phyloP scores from a whole-genome alignment of 2,797 vertebrate genomes.

The Alauda arvensis region DNA sequence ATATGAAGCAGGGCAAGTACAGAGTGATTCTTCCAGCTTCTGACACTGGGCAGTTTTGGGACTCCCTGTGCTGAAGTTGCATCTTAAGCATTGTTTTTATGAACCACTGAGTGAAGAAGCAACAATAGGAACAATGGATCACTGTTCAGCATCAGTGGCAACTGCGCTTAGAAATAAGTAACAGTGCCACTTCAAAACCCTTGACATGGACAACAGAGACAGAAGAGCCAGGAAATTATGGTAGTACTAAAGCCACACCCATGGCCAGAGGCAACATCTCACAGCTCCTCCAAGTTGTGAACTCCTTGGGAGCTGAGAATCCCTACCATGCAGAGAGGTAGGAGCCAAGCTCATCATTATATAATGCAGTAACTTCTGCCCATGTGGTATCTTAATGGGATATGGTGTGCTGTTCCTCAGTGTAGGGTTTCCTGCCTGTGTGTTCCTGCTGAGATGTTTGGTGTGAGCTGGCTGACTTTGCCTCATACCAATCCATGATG shows the following conservation, averaged over 20 bases:
- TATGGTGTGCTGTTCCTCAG: background rate
- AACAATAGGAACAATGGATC: conserved; percentile 61
- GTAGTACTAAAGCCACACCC: conserved; percentile 45
- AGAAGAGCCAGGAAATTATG: conserved; percentile 54
- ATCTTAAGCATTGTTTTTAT: conserved; percentile 57
- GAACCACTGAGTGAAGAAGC: conserved; percentile 47
- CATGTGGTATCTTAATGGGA: background rate
- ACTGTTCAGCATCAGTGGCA: conserved; percentile 59
- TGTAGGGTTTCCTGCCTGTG: background rate
- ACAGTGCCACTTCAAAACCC: conserved; percentile 48
- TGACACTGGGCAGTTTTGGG: conserved; percentile 38
- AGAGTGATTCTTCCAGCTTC: background rate
- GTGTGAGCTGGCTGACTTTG: background rate
- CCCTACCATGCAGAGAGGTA: conserved; percentile 36
- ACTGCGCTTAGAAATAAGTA: conserved; percentile 56
- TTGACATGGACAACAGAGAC: conserved; percentile 36
- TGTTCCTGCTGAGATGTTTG: conserved; percentile 18
- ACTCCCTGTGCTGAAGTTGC: conserved; percentile 53
- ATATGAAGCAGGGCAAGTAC: background rate
- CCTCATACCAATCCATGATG: background rate
- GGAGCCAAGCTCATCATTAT: conserved; percentile 37
- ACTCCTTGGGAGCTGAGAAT: conserved; percentile 13
- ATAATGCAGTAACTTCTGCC: background rate
- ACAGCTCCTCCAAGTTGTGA: conserved; percentile 27
- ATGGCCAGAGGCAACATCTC: conserved; percentile 25